phyloP scores from a whole-genome alignment of 2,113 vertebrate genomes.

The Catagonus wagneri region DNA sequence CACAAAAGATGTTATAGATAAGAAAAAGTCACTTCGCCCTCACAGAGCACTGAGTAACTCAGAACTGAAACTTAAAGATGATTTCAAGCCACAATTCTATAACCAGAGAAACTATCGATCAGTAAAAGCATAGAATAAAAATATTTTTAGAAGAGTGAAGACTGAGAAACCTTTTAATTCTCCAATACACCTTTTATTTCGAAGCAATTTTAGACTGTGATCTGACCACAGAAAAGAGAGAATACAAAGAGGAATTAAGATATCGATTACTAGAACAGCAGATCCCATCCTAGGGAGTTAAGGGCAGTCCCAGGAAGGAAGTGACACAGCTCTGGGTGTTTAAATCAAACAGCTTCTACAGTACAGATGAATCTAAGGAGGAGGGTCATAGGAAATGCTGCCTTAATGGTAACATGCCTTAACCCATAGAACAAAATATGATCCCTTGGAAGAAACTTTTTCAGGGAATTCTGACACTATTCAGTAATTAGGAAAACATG shows the following conservation, averaged over 20 bases:
- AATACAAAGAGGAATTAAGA: not conserved
- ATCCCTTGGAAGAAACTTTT: not conserved
- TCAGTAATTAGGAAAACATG: constrained; percentile 12
- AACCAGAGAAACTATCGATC: not conserved
- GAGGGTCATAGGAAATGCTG: not conserved
- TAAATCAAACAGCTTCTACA: not conserved
- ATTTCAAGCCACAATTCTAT: not conserved
- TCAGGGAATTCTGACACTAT: not conserved
- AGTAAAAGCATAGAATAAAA: not conserved
- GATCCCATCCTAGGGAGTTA: not conserved
- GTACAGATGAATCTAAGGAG: not conserved
- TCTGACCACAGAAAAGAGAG: not conserved
- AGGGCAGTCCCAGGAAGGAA: not conserved
- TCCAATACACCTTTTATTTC: not conserved
- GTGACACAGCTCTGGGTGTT: not conserved
- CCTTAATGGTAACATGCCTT: not conserved
- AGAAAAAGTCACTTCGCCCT: not conserved
- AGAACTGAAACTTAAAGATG: not conserved
- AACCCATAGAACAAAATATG: not conserved
- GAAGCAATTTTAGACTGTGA: not conserved
- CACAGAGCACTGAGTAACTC: not conserved
- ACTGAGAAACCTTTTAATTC: constrained; percentile 17
- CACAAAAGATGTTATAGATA: not conserved
- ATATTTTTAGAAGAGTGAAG: not conserved
- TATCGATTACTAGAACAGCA: not conserved